A percentile compares a stretch with the other conserved stretches of the same genome.
phyloP scores from a whole-genome alignment of 2,888 invertebrate genomes.

The Acleris laterana region DNA sequence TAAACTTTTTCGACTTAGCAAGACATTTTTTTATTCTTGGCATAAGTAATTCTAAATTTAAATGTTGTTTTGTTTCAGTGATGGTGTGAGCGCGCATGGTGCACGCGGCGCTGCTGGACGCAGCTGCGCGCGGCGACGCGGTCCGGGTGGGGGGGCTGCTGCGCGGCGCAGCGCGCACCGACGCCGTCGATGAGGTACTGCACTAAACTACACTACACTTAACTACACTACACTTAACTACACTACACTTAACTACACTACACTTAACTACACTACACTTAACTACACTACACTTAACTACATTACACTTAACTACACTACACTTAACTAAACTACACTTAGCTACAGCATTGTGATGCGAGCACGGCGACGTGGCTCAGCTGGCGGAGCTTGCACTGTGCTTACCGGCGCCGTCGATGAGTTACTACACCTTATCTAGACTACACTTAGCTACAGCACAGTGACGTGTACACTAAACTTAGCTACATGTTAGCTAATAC shows the following conservation, averaged over 20 bases:
- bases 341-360: not conserved
- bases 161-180: constrained; percentile 87
- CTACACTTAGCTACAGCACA: too few species aligned
- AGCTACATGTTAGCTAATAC: too few species aligned
- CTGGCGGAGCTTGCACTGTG: constrained; percentile 83
- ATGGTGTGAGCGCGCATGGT: constrained; percentile 81
- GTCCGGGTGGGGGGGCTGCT: constrained; percentile 89
- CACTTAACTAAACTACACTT: not conserved
- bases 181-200: constrained; percentile 89
- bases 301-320: not conserved
- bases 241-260: constrained; percentile 36
- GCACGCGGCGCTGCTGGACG: constrained; percentile 90
- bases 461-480: too few species aligned
- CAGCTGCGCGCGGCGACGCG: constrained; percentile 93
- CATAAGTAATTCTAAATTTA: not conserved
- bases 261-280: not conserved
- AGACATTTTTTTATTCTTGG: too few species aligned
- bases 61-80: constrained; percentile 56
- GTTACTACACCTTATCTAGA: too few species aligned
- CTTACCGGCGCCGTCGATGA: too few species aligned
- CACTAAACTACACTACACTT: not conserved
- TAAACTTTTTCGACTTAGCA: too few species aligned
- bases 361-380: constrained; percentile 92
- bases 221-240: not conserved
- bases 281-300: constrained; percentile 35